Conservation (phyloP, 2,797 vertebrate species). For the Pelobates cultripes region DNA sequence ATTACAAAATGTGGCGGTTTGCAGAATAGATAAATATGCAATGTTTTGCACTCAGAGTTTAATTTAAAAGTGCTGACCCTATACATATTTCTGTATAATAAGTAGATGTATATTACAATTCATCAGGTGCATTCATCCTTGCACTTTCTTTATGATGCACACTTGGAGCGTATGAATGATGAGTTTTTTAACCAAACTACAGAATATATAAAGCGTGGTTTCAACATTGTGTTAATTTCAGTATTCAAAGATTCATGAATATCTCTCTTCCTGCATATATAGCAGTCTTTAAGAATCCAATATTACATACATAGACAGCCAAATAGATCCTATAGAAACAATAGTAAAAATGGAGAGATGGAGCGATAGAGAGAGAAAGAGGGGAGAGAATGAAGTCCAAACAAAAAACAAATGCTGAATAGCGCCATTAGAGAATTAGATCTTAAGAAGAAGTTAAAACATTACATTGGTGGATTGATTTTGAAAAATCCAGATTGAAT, state of each 20-base stretch:
- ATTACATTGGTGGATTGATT: too few relatives aligned
- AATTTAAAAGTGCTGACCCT: slow-evolving; percentile 56
- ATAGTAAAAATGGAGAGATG: background rate
- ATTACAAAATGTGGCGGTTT: slow-evolving; percentile 37
- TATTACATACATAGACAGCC: background rate
- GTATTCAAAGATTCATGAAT: background rate
- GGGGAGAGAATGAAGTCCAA: too few relatives aligned
- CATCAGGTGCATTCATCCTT: slow-evolving; percentile 52
- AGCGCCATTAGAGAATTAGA: too few relatives aligned
- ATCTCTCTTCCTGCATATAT: background rate
- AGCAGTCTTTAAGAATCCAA: background rate
- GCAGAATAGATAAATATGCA: slow-evolving; percentile 48
- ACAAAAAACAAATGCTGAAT: too few relatives aligned
- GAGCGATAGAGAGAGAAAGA: too few relatives aligned
- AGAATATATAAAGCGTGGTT: slow-evolving; percentile 4
- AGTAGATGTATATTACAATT: slow-evolving; percentile 49
- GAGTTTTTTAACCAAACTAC: slow-evolving; percentile 34
- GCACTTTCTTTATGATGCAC: slow-evolving; percentile 50
- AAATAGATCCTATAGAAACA: background rate
- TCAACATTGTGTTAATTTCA: slow-evolving; percentile 15
- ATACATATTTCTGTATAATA: slow-evolving; percentile 47
- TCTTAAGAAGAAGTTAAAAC: too few relatives aligned
- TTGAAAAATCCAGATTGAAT: too few relatives aligned
- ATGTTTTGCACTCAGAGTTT: slow-evolving; percentile 52
- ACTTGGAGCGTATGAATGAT: slow-evolving; percentile 44